A percentile compares a stretch with the other conserved stretches of the same genome.
Conservation (phyloP, 2,797 vertebrate genomes). For the Sebastes minor region DNA sequence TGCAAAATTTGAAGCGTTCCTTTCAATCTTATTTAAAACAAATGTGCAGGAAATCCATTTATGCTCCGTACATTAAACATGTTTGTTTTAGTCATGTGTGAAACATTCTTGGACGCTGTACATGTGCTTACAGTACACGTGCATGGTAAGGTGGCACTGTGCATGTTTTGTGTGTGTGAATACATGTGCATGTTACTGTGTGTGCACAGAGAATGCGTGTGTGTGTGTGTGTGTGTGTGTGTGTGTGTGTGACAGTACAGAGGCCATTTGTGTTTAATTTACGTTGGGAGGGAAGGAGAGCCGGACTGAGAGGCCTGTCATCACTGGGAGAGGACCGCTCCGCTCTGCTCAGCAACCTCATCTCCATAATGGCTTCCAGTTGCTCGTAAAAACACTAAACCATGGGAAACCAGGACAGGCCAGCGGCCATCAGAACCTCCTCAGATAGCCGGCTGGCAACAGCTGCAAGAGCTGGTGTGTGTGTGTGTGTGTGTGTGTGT, state of each 20-base stretch:
- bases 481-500: background rate
- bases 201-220: constrained; percentile 15
- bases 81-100: constrained; percentile 12
- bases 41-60: background rate
- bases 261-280: constrained; percentile 85
- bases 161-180: constrained; percentile 20
- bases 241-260: constrained; percentile 50
- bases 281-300: constrained; percentile 65
- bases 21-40: background rate
- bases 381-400: constrained; percentile 78
- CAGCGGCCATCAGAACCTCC: constrained; percentile 48
- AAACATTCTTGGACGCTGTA: background rate
- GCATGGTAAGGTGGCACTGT: background rate
- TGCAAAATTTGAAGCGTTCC: background rate
- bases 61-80: background rate
- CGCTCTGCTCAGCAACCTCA: constrained; percentile 69
- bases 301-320: constrained; percentile 74
- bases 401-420: constrained; percentile 77
- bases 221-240: constrained; percentile 24
- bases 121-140: background rate
- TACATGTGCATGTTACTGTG: constrained; percentile 18
- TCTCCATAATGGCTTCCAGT: constrained; percentile 87
- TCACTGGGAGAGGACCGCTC: constrained; percentile 67
- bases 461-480: background rate
- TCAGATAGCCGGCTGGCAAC: constrained; percentile 43